Evolutionary conservation across 2,113 vertebrate species (phyloP).

Genomic region (Alces alces): DNA sequence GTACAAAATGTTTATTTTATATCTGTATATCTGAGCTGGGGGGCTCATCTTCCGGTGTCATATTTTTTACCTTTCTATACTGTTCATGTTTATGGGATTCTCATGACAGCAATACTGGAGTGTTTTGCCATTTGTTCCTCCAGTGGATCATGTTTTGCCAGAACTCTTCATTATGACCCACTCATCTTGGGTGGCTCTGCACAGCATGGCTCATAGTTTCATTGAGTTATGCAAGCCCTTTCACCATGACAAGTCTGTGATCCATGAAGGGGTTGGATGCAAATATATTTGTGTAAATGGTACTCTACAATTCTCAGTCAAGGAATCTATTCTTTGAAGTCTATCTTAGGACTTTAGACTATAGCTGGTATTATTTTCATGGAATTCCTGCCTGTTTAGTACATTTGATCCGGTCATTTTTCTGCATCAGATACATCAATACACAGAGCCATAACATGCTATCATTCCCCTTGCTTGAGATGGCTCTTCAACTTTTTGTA

Average conservation of each 20-base stretch:
- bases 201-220: background rate
- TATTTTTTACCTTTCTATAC: background rate
- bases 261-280: background rate
- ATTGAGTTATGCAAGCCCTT: background rate
- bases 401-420: background rate
- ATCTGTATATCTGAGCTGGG: background rate
- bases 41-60: background rate
- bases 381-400: background rate
- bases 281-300: background rate
- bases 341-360: background rate
- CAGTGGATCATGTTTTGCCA: background rate
- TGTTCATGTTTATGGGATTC: background rate
- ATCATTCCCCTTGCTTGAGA: background rate
- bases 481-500: background rate
- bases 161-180: background rate
- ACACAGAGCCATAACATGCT: background rate
- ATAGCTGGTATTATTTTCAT: background rate
- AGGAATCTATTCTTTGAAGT: background rate
- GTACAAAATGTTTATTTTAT: background rate
- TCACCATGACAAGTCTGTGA: background rate
- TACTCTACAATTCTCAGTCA: background rate
- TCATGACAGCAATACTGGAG: background rate
- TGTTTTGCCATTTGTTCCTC: background rate
- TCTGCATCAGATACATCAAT: background rate
- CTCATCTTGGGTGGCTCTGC: background rate